These are phyloP conservation scores for Hypolimnas misippus DNA, from an alignment of 2,888 invertebrate species.

Conservation along the genomic window DNA sequence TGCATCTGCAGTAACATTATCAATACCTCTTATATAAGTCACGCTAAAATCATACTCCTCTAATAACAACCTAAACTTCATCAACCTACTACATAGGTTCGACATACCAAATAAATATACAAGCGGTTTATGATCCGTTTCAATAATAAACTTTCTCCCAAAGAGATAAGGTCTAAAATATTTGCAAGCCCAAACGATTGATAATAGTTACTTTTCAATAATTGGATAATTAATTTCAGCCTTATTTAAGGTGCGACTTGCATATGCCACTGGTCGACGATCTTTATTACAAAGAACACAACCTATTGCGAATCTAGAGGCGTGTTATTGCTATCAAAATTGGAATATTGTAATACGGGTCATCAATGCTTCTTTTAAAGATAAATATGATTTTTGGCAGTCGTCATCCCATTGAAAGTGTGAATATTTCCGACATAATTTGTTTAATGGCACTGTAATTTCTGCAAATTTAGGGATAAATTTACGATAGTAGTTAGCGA, in stretches of 20 bases:
- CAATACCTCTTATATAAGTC: conserved; percentile 32
- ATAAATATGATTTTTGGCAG: conserved; percentile 26
- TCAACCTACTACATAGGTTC: conserved; percentile 37
- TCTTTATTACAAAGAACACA: conserved; percentile 35
- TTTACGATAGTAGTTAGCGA: conserved; percentile 33
- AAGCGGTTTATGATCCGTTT: conserved; percentile 40
- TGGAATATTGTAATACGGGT: conserved; percentile 30
- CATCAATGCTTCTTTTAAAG: conserved; percentile 20
- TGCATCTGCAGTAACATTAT: conserved; percentile 37
- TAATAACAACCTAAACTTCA: conserved; percentile 37
- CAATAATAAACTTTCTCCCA: conserved; percentile 33
- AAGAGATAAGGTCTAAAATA: conserved; percentile 39
- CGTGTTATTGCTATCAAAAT: conserved; percentile 35
- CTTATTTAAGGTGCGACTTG: conserved; percentile 39
- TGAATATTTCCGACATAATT: conserved; percentile 23
- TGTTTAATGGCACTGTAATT: conserved; percentile 27
- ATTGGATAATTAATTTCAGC: conserved; percentile 38
- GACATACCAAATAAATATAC: conserved; percentile 36
- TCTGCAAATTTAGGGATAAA: conserved; percentile 31
- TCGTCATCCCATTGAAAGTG: conserved; percentile 19
- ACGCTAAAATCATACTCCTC: conserved; percentile 41
- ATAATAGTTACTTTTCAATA: conserved; percentile 38
- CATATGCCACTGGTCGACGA: conserved; percentile 37
- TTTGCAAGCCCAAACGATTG: conserved; percentile 38
- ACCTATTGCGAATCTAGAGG: conserved; percentile 34